Conservation (phyloP, 35 echinoderm and acorn worm species). For the Strongylocentrotus purpuratus region DNA sequence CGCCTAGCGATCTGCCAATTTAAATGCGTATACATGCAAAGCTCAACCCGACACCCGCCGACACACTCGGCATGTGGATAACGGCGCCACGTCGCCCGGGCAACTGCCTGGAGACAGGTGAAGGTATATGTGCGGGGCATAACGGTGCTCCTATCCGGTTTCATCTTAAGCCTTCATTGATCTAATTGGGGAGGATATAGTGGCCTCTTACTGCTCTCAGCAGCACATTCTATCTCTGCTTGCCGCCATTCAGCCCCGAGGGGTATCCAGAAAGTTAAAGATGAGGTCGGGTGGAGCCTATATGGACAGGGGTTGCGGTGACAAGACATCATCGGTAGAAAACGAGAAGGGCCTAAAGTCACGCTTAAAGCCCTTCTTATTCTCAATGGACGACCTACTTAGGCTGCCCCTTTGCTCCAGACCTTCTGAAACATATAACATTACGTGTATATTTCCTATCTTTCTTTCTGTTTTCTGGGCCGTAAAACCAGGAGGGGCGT, state of each 20-base stretch:
- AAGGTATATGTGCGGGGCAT: background rate
- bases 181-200: background rate
- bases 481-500: too few relatives aligned
- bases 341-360: too few relatives aligned
- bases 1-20: background rate
- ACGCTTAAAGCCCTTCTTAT: too few relatives aligned
- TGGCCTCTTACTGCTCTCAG: background rate
- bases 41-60: background rate
- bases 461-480: too few relatives aligned
- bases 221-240: background rate
- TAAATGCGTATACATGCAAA: background rate
- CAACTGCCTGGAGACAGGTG: background rate
- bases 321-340: too few relatives aligned
- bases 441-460: too few relatives aligned
- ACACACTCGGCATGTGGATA: background rate
- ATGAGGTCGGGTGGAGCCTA: background rate
- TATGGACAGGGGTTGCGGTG: too few relatives aligned
- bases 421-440: too few relatives aligned
- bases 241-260: background rate
- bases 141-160: background rate
- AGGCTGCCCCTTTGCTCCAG: too few relatives aligned
- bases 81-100: background rate
- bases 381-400: too few relatives aligned
- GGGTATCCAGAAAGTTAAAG: background rate
- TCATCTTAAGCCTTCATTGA: conserved; percentile 11